Evolutionary conservation across 2,888 invertebrate species (phyloP), one percentile per base, ranked within the genome.

Genomic region (Neria commutata): DNA sequence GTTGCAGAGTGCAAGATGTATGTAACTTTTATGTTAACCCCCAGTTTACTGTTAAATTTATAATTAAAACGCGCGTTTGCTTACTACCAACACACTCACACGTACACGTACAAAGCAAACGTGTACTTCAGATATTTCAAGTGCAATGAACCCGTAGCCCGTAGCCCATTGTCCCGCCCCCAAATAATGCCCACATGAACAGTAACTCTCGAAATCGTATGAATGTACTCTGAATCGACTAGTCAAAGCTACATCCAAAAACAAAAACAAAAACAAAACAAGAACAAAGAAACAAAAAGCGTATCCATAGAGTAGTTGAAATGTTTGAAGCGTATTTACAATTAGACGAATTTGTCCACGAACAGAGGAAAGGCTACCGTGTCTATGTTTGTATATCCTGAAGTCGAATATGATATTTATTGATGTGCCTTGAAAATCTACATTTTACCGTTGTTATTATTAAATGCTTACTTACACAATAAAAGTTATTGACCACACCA

Each of bases 231-330:
- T 8, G 11, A 42, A 74, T 68, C 69, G 74, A 74, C 72, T 72
- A 72, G 72, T 72, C 72, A 72, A 73, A 72, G 72, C 74, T 72
- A 71, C 72, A 74, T 74, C 72, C 74, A 71, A 72, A 72, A 68
- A 68, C 17, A 57, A 54, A 62, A 19, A 10, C 23, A 24, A 24
- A 47, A 5, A 46, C 6, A 45, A 21, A n/a, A 21, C n/a, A n/a
- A n/a, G n/a, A n/a, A 29, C 29, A 29, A 29, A 11, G 11, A 29
- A 29, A 29, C 29, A 29, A 29, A 29, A 8, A 6, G 11, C 10
- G 16, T 37, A 37, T 37, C n/a, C n/a, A 37, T 37, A 37, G n/a
- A 8, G 37, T 37, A 11, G 37, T 37, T 4, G 16, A 37, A 37
- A 14, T 37, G 6, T 37, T 42, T 4, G 19, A 42, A 17, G 8